phyloP scores from a whole-genome alignment of 2,797 vertebrate species.

The Avahi laniger region DNA sequence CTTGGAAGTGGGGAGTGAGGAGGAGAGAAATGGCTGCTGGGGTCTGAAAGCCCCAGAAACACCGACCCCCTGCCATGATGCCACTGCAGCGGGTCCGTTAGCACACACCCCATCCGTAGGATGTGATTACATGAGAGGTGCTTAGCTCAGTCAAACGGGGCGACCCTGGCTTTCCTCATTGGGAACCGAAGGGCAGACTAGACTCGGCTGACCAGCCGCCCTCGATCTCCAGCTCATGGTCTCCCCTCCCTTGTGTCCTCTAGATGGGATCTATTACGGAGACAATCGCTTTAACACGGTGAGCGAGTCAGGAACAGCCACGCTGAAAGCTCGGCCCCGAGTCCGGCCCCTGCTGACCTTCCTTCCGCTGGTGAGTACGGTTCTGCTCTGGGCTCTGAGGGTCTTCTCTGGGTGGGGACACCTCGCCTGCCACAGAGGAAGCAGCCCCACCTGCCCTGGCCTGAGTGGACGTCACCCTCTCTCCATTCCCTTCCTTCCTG shows the following conservation, averaged over 20 bases:
- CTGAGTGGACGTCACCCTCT: not conserved
- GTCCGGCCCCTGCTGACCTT: slow-evolving; percentile 86
- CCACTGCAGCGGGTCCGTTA: fast-evolving
- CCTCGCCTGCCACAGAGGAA: not conserved
- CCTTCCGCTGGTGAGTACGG: slow-evolving; percentile 85
- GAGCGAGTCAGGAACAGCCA: slow-evolving; percentile 86
- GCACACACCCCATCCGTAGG: fast-evolving
- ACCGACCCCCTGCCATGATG: too few species aligned
- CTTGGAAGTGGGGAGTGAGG: not conserved
- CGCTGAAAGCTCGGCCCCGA: slow-evolving; percentile 84
- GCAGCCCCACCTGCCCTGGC: not conserved
- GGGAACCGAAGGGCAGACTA: not conserved
- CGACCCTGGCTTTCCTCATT: not conserved
- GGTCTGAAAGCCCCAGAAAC: not conserved
- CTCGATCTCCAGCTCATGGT: slow-evolving; percentile 28
- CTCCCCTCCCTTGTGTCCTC: not conserved
- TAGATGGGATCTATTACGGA: slow-evolving; percentile 84
- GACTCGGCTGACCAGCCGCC: fast-evolving
- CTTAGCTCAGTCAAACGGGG: not conserved
- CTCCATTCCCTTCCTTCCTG: not conserved
- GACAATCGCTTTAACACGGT: slow-evolving; percentile 79
- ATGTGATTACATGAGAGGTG: not conserved
- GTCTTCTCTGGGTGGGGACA: not conserved
- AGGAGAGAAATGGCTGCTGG: not conserved
- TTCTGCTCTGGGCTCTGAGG: not conserved